Percentiles rank a stretch among this genome's conserved stretches.
Evolutionary conservation across 2,888 invertebrate genomes (phyloP).

Genomic region (Panzeria rudis): DNA sequence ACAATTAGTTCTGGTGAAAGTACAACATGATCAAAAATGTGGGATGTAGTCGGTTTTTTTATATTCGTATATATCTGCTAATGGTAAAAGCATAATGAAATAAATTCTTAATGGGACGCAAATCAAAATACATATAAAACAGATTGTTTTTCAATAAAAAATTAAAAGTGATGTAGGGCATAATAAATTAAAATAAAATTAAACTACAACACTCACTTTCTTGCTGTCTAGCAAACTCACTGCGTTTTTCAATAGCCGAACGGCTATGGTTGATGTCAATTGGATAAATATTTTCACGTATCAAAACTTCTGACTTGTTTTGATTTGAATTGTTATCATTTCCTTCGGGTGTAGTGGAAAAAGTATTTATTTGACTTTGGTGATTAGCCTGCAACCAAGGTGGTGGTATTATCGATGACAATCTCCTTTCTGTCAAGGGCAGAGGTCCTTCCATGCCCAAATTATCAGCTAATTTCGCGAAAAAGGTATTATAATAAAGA

Average conservation of each 20-base stretch:
- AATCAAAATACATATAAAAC: not conserved
- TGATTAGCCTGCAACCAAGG: constrained; percentile 83
- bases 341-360: constrained; percentile 82
- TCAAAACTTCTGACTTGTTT: constrained; percentile 68
- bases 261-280: constrained; percentile 81
- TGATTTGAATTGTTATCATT: constrained; percentile 64
- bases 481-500: not conserved
- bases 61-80: too few relatives aligned
- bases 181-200: constrained; percentile 19
- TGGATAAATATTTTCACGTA: constrained; percentile 83
- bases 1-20: too few relatives aligned
- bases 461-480: constrained; percentile 87
- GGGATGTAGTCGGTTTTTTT: too few relatives aligned
- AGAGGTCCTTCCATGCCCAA: constrained; percentile 90
- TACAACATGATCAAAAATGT: too few relatives aligned
- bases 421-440: constrained; percentile 85
- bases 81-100: too few relatives aligned
- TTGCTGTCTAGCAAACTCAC: constrained; percentile 81
- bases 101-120: too few relatives aligned
- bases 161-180: constrained; percentile 9
- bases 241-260: constrained; percentile 81
- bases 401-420: constrained; percentile 84
- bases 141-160: not conserved
- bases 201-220: constrained; percentile 80
- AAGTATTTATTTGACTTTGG: constrained; percentile 78